Evolutionary conservation across 1,140 invertebrate species (phyloP), one percentile per base, ranked within the genome.

Genomic region (Eubasilissa regina): DNA sequence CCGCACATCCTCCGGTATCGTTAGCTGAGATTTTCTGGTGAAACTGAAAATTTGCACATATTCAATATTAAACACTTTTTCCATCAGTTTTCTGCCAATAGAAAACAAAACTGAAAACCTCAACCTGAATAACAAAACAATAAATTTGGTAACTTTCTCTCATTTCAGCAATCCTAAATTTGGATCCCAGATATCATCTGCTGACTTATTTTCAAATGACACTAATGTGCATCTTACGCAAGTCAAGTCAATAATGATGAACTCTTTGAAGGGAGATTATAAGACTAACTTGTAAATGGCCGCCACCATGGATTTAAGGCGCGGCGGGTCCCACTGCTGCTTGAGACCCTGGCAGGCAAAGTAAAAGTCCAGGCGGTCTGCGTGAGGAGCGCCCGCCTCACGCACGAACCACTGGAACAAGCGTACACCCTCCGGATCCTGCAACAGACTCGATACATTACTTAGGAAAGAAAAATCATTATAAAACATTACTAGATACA

Each of bases 261-360:
- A n/a, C n/a, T n/a, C n/a, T 35, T 1, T 35, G 6, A 35, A 35
- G 1, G 1, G 25, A 35, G 25, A 35, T 51, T 51, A 15, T 51
- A 64, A 53, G 48, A 45, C 77, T 78, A 77, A 94, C 93, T 93
- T 95, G 89, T 96, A 94, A 84, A 97, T 97, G 80, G 93, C 92
- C 87, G 93, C 93, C 83, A 96, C 93, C 84, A 96, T 90, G 86
- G 94, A 93, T 79, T 92, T 91, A 79, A 95, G 92, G 85, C 91
- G 93, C 84, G 92, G 90, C 4, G 91, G 91, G 86, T 95, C 93
- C 78, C 90, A 89, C 84, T 95, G 93, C 85, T 94, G 93, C 84
- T 96, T 95, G 75, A 97, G 91, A 15, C 97, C 97, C 85, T 96
- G 94, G 87, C 96, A 97, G 58, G 96, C 96, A 88, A 97, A 97